These are phyloP conservation scores for Psettodes erumei DNA, from an alignment of 2,113 vertebrate genomes.

Conservation along the genomic window DNA sequence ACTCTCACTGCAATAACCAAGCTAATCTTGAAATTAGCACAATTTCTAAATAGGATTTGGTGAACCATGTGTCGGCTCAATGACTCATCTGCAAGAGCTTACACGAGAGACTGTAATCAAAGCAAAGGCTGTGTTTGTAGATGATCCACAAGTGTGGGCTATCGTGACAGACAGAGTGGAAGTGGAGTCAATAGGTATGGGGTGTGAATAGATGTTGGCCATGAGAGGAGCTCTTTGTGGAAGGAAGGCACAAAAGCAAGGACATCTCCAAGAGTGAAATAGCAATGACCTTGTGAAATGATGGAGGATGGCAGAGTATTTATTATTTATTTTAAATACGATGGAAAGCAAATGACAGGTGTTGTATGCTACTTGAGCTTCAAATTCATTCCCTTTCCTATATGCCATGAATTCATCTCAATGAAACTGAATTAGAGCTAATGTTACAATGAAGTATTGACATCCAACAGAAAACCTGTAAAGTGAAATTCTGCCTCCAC, in stretches of 20 bases:
- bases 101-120: not conserved
- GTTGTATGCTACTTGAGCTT: not conserved
- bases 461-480: not conserved
- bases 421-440: not conserved
- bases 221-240: not conserved
- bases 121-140: not conserved
- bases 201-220: not conserved
- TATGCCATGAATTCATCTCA: not conserved
- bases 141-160: not conserved
- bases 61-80: not conserved
- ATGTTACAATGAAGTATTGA: not conserved
- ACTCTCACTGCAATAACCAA: not conserved
- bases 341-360: not conserved
- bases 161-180: not conserved
- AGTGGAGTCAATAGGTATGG: not conserved
- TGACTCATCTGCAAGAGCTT: not conserved
- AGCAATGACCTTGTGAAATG: constrained; percentile 27
- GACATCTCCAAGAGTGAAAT: not conserved
- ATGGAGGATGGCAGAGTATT: not conserved
- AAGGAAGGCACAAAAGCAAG: not conserved
- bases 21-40: not conserved
- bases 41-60: not conserved
- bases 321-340: not conserved
- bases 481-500: not conserved
- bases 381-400: not conserved